Conservation (phyloP, 2,797 vertebrate genomes). For the Atherinosoma microstoma region DNA sequence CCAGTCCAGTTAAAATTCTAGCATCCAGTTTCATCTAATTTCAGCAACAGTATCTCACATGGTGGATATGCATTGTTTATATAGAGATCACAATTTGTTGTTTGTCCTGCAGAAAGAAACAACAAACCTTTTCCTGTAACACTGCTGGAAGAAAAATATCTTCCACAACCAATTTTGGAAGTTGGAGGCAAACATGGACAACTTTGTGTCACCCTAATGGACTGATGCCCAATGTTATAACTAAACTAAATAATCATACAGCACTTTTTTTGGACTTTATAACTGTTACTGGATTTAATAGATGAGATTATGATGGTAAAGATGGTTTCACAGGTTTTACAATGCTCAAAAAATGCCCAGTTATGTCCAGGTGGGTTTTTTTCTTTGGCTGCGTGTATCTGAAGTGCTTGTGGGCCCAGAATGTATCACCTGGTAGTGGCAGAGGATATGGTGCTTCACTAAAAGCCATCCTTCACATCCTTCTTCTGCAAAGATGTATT, state of each 20-base stretch:
- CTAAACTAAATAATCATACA: background rate
- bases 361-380: background rate
- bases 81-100: too few relatives aligned
- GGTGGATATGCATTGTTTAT: too few relatives aligned
- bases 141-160: background rate
- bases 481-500: background rate
- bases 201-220: background rate
- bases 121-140: background rate
- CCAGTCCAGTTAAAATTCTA: background rate
- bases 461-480: background rate
- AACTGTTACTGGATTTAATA: background rate
- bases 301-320: background rate
- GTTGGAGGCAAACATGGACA: background rate
- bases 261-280: background rate
- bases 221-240: background rate
- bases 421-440: too few relatives aligned
- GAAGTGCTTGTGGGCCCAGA: background rate
- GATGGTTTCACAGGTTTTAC: background rate
- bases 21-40: background rate
- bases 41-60: background rate
- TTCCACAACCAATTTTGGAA: background rate
- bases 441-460: background rate
- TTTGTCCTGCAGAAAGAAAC: background rate
- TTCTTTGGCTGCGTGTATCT: background rate
- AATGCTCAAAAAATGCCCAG: background rate